Base-by-base conservation (phyloP, 37 sponge, comb jelly and placozoan genomes). In the Chondrosia reniformis region DNA sequence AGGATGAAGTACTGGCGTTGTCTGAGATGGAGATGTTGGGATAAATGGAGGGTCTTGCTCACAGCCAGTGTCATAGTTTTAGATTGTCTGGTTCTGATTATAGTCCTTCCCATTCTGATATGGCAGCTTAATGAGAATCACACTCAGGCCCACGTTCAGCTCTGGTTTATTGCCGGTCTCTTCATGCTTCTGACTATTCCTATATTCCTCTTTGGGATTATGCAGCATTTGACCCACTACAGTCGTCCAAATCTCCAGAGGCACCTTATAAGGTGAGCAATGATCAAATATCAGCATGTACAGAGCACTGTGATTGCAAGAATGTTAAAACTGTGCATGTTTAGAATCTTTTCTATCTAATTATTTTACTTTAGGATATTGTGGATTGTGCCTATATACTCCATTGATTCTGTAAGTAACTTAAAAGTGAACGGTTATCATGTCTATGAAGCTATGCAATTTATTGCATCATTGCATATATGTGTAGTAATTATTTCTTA, bases 131-230 rank as follows among this genome's bases (percentile, higher is more conserved):
- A 74, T 54, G 79, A 49, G 21, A 55, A 45, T 9, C 8, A 80
- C 15, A 67, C 79, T 0, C 64, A 75, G 72, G 42, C 46, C 33
- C 81, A 76, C 64, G 74, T 83, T 34, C 72, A 75, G 10, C 94
- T 81, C n/a, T 97, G 94, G 94, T 97, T 97, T 80, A 82, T 93
- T 37, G 94, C 89, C 1, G 94, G 92, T 21, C 21, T 97, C 21
- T 93, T 93, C 73, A 81, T 91, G 22, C 63, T 94, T 21, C 79
- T 93, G 39, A 97, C 94, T 27, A 52, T 97, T 0, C 97, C 97
- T 3, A 63, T 94, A 39, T 89, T 86, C 71, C 75, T 95, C 44
- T 74, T 55, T 28, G 89, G 91, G 0, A 67, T 97, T 4, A 24
- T 87, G 17, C 91, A 87, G 52, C 97, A 97, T 55, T 71, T 97